Base-by-base conservation (phyloP, 2,888 invertebrate species). In the Plagodis dolabraria region DNA sequence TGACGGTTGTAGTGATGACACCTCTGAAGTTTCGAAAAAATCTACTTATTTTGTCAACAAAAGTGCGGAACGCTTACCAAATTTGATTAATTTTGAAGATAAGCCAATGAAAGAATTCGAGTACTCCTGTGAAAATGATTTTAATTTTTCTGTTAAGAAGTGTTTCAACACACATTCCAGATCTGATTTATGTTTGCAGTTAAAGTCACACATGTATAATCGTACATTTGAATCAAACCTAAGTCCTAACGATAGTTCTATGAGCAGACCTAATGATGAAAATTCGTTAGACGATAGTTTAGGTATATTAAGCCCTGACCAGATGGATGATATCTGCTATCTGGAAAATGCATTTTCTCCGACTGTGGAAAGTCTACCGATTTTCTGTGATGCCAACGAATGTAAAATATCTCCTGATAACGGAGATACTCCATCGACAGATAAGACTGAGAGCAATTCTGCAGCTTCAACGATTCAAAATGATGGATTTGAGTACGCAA, bases 241-340 rank as follows among this genome's bases (percentile, higher is more conserved):
- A 67, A 92, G 91, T 75, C 92, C 93, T 49, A 92, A 87, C 72
- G 93, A 93, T 56, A 92, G 87, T 68, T 93, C 93, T 45, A 64
- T 87, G 49, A 91, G 80, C 64, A 86, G 87, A 77, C 85, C 90
- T 51, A 94, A 94, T 77, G 97, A 96, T 82, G 95, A 97, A 79
- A 96, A 96, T 80, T 97, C 97, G 2, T 94, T 97, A 72, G 97
- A 97, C 77, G 97, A 98, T 80, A 96, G 97, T 74, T 91, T 97
- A 71, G 97, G 97, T 6, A 97, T 98, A 74, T 90, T 98, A 64
- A 97, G 97, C 8, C 97, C 97, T 0, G 97, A 97, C 87, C 97
- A 97, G 86, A 97, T 98, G 97, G 96, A 96, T 76, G 95, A 94
- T 74, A 94, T 94, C 68, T 94, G 94, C 68, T 93, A 94, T 68